Evolutionary conservation across 2,797 vertebrate genomes (phyloP), one percentile per base, ranked within the genome.

Genomic region (Zenarchopterus dispar): DNA sequence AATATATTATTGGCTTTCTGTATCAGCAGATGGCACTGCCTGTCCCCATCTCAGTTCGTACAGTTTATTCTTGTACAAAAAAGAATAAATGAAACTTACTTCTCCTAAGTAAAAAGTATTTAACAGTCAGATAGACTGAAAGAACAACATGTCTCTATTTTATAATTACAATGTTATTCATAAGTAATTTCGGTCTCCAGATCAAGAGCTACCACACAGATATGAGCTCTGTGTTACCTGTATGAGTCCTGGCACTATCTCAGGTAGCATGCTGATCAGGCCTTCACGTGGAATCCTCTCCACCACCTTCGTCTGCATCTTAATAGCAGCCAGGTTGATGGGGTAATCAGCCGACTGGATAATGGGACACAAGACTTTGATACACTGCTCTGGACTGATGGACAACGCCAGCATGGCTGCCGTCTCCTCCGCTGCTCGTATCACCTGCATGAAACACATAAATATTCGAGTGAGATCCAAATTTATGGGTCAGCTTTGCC

Each of bases 261-360:
- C 97, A 0, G 96, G 96, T 79, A 99, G 90, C 80, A 97, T 89
- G 77, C 94, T 89, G 54, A 91, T 86, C 55, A 99, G 94, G 17
- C 93, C 90, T 54, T 98, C 97, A 62, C 93, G 95, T 82, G 96
- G 93, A 75, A 98, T 92, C 84, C 95, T 92, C 84, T 99, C 96
- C 62, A 96, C 95, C 66, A 99, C 96, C 90, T 97, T 99, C 0
- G 95, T 97, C 88, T 98, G 96, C 97, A 98, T 98, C 91, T 99
- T 98, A 84, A 99, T 98, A 80, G 97, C 97, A 54, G 97, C 97
- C 77, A 99, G 89, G 84, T 99, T 98, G 78, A 98, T 97, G 63
- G 97, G 97, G 80, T 98, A 98, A 82, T 99, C 97, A 46, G 97
- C 97, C 3, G 97, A 97, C 83, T 98, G 97, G 85, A 99, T 96